Percentiles rank a stretch among this genome's conserved stretches.
These are phyloP conservation scores for Hippocampus guttulatus DNA, from an alignment of 2,113 vertebrate species.

Conservation along the genomic window DNA sequence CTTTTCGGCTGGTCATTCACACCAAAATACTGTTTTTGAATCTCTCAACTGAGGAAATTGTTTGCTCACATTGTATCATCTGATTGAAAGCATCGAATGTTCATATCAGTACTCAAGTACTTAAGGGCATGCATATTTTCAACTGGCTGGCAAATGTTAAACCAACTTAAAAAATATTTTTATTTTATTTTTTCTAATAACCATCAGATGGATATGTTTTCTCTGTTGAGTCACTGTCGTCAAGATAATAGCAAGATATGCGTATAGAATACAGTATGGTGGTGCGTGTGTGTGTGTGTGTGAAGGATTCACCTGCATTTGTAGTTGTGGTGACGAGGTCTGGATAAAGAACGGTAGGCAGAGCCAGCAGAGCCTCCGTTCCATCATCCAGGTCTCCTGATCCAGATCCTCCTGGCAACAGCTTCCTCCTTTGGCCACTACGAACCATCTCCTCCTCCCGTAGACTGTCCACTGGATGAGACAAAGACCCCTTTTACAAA, in stretches of 20 bases:
- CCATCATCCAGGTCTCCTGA: slow-evolving; percentile 64
- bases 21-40: background rate
- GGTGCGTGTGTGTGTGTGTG: background rate
- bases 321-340: slow-evolving; percentile 40
- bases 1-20: background rate
- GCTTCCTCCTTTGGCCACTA: slow-evolving; percentile 65
- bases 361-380: slow-evolving; percentile 51
- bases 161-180: no score
- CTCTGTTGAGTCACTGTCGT: no score
- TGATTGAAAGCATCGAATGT: no score
- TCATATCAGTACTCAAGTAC: no score
- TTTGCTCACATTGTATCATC: no score
- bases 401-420: slow-evolving; percentile 56
- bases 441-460: slow-evolving; percentile 70
- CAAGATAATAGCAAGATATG: no score
- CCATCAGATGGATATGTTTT: no score
- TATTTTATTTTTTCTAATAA: no score
- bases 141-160: no score
- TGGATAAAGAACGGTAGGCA: slow-evolving; percentile 62
- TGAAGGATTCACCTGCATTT: slow-evolving; percentile 35
- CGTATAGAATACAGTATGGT: no score
- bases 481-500: background rate
- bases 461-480: slow-evolving; percentile 57
- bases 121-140: no score
- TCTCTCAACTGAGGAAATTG: no score